Evolutionary conservation across 2,113 vertebrate species (phyloP).

Genomic region (Halcyon malimbica): DNA sequence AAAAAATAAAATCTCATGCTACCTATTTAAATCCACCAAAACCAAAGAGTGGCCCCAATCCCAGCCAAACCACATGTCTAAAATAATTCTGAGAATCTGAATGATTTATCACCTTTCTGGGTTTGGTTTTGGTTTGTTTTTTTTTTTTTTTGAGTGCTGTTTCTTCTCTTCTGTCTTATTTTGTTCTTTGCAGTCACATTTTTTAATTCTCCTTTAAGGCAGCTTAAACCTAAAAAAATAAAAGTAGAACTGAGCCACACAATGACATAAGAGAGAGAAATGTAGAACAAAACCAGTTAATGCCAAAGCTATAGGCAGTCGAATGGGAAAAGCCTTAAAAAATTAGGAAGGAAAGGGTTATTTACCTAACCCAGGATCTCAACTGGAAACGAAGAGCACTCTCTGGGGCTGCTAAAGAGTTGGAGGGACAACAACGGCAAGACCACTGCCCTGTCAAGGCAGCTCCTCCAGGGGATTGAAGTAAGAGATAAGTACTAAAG

Average conservation of each 20-base stretch:
- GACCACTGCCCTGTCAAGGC: neutral
- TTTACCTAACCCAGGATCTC: neutral
- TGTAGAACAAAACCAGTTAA: neutral
- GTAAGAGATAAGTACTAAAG: neutral
- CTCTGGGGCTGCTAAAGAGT: neutral
- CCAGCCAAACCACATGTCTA: neutral
- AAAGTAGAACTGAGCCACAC: neutral
- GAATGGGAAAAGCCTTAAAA: neutral
- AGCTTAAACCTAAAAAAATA: slow-evolving; percentile 55
- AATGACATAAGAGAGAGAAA: neutral
- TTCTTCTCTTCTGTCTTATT: slow-evolving; percentile 19
- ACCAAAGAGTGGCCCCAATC: neutral
- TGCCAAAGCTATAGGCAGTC: neutral
- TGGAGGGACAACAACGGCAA: neutral
- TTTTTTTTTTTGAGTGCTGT: neutral
- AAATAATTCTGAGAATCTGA: neutral
- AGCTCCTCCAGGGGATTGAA: neutral
- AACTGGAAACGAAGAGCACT: neutral
- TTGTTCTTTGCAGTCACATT: slow-evolving; percentile 33
- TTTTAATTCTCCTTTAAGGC: slow-evolving; percentile 23
- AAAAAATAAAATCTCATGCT: neutral
- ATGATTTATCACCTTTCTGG: slow-evolving; percentile 66
- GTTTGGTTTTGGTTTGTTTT: neutral
- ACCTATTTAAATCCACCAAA: slow-evolving; percentile 7
- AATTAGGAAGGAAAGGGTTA: neutral